phyloP scores from a whole-genome alignment of 1,140 invertebrate genomes.

The Nomia melanderi region DNA sequence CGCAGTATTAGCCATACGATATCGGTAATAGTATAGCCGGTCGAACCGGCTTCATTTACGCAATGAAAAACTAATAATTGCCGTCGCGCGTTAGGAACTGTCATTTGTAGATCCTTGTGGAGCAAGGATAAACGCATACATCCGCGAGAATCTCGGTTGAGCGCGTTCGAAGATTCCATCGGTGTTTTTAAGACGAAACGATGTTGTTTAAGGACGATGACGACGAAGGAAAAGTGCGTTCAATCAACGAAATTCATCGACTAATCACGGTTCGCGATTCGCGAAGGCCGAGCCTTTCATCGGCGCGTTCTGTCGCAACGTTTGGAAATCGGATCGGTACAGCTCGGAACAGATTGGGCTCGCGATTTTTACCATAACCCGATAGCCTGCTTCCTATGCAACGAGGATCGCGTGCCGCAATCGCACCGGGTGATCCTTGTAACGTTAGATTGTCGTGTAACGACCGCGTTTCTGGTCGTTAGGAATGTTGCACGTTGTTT shows the following conservation, averaged over 20 bases:
- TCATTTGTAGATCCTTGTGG: background rate
- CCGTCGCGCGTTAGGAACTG: background rate
- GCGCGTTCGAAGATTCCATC: background rate
- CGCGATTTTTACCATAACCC: background rate
- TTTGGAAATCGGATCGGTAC: slow-evolving; percentile 20
- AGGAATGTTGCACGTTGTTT: background rate
- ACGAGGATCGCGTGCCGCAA: background rate
- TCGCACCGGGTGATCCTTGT: too few species aligned
- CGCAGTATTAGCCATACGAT: background rate
- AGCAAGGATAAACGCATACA: background rate
- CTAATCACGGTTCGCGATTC: background rate
- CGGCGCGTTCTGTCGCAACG: background rate
- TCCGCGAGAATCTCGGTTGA: background rate
- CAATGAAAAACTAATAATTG: slow-evolving; percentile 8
- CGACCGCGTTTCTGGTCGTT: background rate
- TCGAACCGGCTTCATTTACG: slow-evolving; percentile 12
- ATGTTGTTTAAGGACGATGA: background rate
- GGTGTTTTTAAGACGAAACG: too few species aligned
- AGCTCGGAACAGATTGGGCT: background rate
- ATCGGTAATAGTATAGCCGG: background rate
- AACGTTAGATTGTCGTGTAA: slow-evolving; percentile 1
- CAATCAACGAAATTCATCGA: background rate
- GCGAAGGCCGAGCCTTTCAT: too few species aligned
- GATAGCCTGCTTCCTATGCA: background rate
- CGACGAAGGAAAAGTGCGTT: too few species aligned